Evolutionary conservation across 2,888 invertebrate genomes (phyloP).

Genomic region (Aphidius colemani): DNA sequence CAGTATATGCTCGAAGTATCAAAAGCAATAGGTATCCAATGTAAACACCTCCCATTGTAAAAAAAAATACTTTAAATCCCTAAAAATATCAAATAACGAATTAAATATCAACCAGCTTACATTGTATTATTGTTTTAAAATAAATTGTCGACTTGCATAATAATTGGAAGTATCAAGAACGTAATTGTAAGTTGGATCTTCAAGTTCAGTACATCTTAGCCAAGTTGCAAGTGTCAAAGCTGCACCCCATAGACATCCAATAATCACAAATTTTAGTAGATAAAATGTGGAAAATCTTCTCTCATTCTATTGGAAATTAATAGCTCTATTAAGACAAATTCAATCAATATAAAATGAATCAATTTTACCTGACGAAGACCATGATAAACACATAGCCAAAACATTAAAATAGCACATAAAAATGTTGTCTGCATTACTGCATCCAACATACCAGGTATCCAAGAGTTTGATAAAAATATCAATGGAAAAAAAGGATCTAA

Average conservation of each 20-base stretch:
- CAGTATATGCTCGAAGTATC: slow-evolving; percentile 88
- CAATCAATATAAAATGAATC: neutral
- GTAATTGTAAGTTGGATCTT: slow-evolving; percentile 93
- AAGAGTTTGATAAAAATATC: slow-evolving; percentile 85
- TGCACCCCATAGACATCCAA: slow-evolving; percentile 85
- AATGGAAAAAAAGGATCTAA: slow-evolving; percentile 93
- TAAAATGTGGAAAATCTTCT: slow-evolving; percentile 85
- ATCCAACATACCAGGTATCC: slow-evolving; percentile 91
- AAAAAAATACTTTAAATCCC: slow-evolving; percentile 91
- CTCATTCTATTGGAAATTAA: slow-evolving; percentile 72
- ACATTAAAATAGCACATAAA: slow-evolving; percentile 82
- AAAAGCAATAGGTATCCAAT: slow-evolving; percentile 82
- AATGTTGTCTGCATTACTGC: slow-evolving; percentile 89
- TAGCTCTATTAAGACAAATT: slow-evolving; percentile 7
- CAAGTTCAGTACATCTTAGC: slow-evolving; percentile 86
- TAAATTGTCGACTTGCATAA: slow-evolving; percentile 67
- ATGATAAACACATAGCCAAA: slow-evolving; percentile 96
- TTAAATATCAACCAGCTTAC: too few species aligned
- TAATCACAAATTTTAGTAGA: slow-evolving; percentile 84
- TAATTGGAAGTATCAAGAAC: slow-evolving; percentile 82
- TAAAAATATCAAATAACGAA: slow-evolving; percentile 58
- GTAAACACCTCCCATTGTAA: slow-evolving; percentile 82
- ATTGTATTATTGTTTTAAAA: neutral
- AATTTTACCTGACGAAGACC: slow-evolving; percentile 81
- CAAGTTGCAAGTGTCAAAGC: slow-evolving; percentile 85